Percentiles rank a stretch among this genome's conserved stretches.
phyloP scores from a whole-genome alignment of 2,797 vertebrate genomes.

The Enteromius thamalakanensis region DNA sequence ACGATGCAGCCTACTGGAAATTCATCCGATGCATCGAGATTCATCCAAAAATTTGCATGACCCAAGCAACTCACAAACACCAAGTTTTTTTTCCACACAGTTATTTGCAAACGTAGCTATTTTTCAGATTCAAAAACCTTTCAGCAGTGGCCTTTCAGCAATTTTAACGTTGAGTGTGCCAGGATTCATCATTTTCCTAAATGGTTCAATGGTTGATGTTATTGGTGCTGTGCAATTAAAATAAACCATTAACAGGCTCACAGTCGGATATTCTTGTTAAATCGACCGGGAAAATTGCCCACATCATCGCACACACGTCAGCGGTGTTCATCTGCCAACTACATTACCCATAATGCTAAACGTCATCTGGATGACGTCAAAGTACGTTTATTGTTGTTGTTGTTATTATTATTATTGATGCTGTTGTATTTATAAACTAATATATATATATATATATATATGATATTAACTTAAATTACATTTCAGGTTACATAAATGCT shows the following conservation, averaged over 20 bases:
- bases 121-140: not conserved
- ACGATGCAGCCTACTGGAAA: not conserved
- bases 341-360: constrained; percentile 71
- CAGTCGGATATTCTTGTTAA: not conserved
- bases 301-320: not conserved
- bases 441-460: not conserved
- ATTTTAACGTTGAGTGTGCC: not conserved
- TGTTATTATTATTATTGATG: not conserved
- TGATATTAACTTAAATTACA: not conserved
- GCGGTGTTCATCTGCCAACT: constrained; percentile 51
- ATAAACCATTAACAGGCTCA: not conserved
- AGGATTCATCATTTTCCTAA: not conserved
- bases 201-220: not conserved
- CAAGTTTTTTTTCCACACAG: not conserved
- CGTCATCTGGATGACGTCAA: not conserved
- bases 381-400: not conserved
- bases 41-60: not conserved
- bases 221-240: not conserved
- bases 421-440: not conserved
- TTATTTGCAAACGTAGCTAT: not conserved
- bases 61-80: not conserved
- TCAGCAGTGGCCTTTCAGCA: not conserved
- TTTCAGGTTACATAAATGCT: not conserved
- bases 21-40: not conserved
- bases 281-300: not conserved